Conservation (phyloP, 2,113 vertebrate species). For the Macquaria australasica region DNA sequence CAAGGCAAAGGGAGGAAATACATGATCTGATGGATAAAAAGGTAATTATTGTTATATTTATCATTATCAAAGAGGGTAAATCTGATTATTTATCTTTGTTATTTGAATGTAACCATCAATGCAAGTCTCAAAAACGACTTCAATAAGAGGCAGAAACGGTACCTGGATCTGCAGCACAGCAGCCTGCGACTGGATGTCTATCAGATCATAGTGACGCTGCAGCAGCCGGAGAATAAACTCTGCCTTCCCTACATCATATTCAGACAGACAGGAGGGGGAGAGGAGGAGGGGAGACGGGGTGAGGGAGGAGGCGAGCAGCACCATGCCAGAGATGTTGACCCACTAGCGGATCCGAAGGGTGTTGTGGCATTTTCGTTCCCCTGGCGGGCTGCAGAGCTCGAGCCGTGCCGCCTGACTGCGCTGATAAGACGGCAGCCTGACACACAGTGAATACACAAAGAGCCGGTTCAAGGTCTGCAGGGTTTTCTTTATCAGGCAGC, state of each 20-base stretch:
- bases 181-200: neutral
- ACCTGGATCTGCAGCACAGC: constrained; percentile 1
- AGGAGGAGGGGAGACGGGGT: neutral
- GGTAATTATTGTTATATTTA: neutral
- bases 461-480: neutral
- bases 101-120: neutral
- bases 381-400: constrained; percentile 31
- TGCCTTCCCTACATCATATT: neutral
- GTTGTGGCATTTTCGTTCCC: constrained; percentile 53
- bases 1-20: too few relatives aligned
- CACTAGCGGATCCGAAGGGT: constrained; percentile 24
- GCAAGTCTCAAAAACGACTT: neutral
- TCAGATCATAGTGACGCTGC: constrained; percentile 2
- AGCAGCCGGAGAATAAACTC: neutral
- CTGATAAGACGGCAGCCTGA: constrained; percentile 33
- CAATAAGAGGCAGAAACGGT: neutral
- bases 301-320: neutral
- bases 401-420: constrained; percentile 38
- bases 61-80: neutral
- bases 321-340: constrained; percentile 19
- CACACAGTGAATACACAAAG: constrained; percentile 36
- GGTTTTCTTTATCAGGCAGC: constrained; percentile 26
- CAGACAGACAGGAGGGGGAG: neutral
- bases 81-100: neutral
- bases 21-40: too few relatives aligned